A percentile compares a stretch with the other conserved stretches of the same genome.
Conservation (phyloP, 2,797 vertebrate species). For the Lutjanus campechanus region DNA sequence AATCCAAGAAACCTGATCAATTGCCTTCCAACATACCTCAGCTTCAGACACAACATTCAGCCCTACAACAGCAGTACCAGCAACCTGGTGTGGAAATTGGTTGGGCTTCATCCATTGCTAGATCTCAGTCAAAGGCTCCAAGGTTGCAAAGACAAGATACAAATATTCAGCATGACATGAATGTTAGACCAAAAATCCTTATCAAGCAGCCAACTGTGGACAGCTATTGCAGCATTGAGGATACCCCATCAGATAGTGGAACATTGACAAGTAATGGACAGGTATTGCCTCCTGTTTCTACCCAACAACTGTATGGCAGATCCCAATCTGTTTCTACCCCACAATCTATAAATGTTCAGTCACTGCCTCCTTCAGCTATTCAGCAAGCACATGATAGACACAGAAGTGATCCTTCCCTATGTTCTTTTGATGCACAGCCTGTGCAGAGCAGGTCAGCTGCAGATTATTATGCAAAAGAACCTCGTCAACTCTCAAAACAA, state of each 20-base stretch:
- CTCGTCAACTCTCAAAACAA: conserved; percentile 41
- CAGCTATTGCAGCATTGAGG: conserved; percentile 69
- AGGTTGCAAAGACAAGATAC: conserved; percentile 56
- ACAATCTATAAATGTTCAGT: conserved; percentile 30
- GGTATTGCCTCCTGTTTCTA: conserved; percentile 22
- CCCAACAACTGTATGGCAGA: conserved; percentile 13
- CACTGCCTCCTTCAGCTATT: conserved; percentile 3
- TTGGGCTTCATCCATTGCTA: conserved; percentile 16
- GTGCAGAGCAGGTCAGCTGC: conserved; percentile 15
- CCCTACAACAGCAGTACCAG: conserved; percentile 52
- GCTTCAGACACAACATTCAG: conserved; percentile 50
- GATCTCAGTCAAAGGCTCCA: conserved; percentile 38
- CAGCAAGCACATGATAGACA: conserved; percentile 21
- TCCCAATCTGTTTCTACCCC: conserved; percentile 23
- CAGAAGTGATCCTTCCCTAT: conserved; percentile 19
- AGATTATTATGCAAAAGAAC: conserved; percentile 26
- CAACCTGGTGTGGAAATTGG: conserved; percentile 35
- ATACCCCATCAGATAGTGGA: conserved; percentile 50
- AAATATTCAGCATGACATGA: conserved; percentile 42
- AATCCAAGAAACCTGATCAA: conserved; percentile 36
- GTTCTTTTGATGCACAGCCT: conserved; percentile 14
- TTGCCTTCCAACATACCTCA: conserved; percentile 28
- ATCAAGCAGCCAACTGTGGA: conserved; percentile 82
- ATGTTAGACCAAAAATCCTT: conserved; percentile 66
- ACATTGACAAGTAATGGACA: conserved; percentile 8